Percentiles rank a stretch among this genome's conserved stretches.
These are phyloP conservation scores for Macrosoma leucophasiata DNA, from an alignment of 2,888 invertebrate species.

Conservation along the genomic window DNA sequence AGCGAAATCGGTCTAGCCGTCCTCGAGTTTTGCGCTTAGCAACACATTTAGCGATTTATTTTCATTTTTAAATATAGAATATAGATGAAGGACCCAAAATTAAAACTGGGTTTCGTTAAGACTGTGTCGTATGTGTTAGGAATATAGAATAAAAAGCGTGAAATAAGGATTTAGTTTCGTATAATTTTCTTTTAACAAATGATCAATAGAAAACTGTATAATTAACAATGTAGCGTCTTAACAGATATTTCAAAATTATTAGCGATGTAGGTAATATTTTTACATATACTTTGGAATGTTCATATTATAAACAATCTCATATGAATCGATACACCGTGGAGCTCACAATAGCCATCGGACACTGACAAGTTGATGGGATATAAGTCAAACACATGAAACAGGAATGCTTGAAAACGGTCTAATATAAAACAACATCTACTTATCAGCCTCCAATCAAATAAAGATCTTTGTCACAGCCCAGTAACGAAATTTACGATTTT, in stretches of 20 bases:
- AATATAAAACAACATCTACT: constrained; percentile 44
- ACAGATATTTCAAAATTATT: constrained; percentile 74
- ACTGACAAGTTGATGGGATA: constrained; percentile 23
- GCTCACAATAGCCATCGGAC: constrained; percentile 24
- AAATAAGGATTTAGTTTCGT: constrained; percentile 76
- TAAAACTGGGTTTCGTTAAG: too few species aligned
- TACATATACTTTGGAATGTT: constrained; percentile 76
- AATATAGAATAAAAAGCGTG: too few species aligned
- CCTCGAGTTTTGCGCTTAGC: too few species aligned
- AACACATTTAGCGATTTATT: too few species aligned
- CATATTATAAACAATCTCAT: constrained; percentile 69
- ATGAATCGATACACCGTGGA: constrained; percentile 53
- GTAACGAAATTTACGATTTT: constrained; percentile 63
- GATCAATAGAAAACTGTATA: constrained; percentile 77
- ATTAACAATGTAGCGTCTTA: constrained; percentile 75
- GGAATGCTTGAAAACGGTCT: constrained; percentile 39
- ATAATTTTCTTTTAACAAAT: constrained; percentile 77
- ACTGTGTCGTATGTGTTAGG: too few species aligned
- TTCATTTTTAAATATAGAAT: too few species aligned
- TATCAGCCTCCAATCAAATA: constrained; percentile 26
- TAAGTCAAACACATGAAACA: constrained; percentile 31
- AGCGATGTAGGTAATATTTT: constrained; percentile 73
- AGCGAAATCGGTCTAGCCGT: too few species aligned
- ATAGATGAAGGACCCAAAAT: too few species aligned
- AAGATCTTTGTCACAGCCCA: constrained; percentile 42